A percentile compares a stretch with the other conserved stretches of the same genome.
phyloP scores from a whole-genome alignment of 2,888 invertebrate species.

The Drosophila crucigera region DNA sequence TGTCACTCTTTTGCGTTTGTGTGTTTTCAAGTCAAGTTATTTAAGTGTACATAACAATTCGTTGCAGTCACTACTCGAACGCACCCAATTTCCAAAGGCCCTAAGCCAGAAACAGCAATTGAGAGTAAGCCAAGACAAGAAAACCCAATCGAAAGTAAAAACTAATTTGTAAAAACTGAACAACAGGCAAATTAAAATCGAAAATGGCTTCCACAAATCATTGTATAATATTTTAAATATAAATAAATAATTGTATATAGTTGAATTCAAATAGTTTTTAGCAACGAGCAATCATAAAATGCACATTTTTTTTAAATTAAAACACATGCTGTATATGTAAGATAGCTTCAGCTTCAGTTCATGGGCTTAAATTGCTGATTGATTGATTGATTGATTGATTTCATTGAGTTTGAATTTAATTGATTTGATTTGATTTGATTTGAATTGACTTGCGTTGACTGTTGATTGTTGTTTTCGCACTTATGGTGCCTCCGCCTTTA shows the following conservation, averaged over 20 bases:
- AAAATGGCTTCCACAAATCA: slow-evolving; percentile 6
- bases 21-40: slow-evolving; percentile 42
- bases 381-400: slow-evolving; percentile 25
- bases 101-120: slow-evolving; percentile 94
- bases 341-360: slow-evolving; percentile 27
- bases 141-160: slow-evolving; percentile 18
- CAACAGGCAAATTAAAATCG: neutral
- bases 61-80: slow-evolving; percentile 96
- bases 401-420: slow-evolving; percentile 27
- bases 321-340: neutral
- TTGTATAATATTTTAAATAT: neutral
- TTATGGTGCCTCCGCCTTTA: slow-evolving; percentile 1
- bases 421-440: slow-evolving; percentile 29
- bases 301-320: neutral
- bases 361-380: slow-evolving; percentile 6
- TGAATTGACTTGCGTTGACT: slow-evolving; percentile 36
- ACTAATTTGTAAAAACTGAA: slow-evolving; percentile 5
- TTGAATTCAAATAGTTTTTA: neutral
- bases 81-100: slow-evolving; percentile 94
- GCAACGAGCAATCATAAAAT: slow-evolving; percentile 4
- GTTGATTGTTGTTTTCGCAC: slow-evolving; percentile 35
- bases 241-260: neutral
- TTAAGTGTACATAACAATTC: slow-evolving; percentile 75
- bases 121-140: slow-evolving; percentile 90
- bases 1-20: slow-evolving; percentile 23